phyloP scores from a whole-genome alignment of 2,797 vertebrate genomes.

The Chiroxiphia lanceolata region DNA sequence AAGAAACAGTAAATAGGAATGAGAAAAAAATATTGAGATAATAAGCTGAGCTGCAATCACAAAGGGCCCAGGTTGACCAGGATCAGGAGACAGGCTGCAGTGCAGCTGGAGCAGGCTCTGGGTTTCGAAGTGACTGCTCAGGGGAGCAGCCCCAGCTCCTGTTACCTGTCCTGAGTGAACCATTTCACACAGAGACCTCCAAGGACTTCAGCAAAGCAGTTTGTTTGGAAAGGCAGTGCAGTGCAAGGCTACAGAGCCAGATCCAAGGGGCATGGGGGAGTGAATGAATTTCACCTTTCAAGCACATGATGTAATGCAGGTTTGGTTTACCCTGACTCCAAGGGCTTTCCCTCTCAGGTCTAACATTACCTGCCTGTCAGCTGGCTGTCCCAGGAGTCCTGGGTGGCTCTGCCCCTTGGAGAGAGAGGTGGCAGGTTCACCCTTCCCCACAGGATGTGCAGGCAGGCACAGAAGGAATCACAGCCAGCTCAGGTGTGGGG shows the following conservation, averaged over 20 bases:
- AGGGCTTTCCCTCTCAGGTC: not conserved
- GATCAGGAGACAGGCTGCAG: not conserved
- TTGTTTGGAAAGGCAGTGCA: not conserved
- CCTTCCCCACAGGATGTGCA: not conserved
- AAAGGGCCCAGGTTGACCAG: not conserved
- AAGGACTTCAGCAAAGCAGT: not conserved
- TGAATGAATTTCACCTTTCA: not conserved
- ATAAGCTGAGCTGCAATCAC: not conserved
- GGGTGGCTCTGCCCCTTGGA: not conserved
- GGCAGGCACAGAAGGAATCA: not conserved
- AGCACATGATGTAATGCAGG: not conserved
- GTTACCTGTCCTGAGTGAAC: not conserved
- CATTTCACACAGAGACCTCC: not conserved
- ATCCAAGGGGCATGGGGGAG: not conserved
- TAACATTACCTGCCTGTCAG: not conserved
- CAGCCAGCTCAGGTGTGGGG: not conserved
- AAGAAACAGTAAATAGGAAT: not conserved
- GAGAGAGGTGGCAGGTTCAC: not conserved
- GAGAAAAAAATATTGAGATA: not conserved
- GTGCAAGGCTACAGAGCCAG: not conserved
- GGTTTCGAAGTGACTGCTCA: fast-evolving
- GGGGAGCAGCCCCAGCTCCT: not conserved
- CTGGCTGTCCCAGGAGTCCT: no score
- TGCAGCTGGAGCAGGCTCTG: not conserved
- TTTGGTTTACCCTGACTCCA: not conserved